Conservation (phyloP, 2,113 vertebrate species). For the Pomatostomus ruficeps region DNA sequence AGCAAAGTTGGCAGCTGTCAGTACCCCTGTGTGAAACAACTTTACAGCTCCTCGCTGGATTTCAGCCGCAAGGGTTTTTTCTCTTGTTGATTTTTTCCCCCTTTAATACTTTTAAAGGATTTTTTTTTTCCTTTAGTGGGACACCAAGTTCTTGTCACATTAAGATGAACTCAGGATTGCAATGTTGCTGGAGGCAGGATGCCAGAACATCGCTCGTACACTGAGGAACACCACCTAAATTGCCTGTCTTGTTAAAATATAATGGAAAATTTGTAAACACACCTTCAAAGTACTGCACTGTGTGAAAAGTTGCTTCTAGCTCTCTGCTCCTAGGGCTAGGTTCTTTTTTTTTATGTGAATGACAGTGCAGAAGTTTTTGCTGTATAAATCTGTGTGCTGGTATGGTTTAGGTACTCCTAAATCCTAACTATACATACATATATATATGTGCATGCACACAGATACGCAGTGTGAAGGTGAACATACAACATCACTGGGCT, state of each 20-base stretch:
- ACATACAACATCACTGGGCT: background rate
- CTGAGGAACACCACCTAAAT: background rate
- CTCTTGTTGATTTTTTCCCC: background rate
- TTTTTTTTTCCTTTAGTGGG: slow-evolving; percentile 7
- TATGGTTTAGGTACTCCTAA: background rate
- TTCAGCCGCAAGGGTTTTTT: background rate
- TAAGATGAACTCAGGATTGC: background rate
- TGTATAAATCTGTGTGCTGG: background rate
- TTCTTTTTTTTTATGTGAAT: background rate
- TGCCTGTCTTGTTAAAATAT: slow-evolving; percentile 5
- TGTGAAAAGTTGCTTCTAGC: background rate
- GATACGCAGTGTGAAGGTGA: background rate
- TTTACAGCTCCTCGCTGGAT: background rate
- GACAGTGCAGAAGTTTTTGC: background rate
- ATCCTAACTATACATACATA: background rate
- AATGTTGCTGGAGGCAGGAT: background rate
- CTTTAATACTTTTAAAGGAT: background rate
- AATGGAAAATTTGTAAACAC: background rate
- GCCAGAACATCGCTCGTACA: background rate
- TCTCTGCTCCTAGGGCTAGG: background rate
- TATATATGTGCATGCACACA: background rate
- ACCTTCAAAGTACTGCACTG: background rate
- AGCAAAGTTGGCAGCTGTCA: slow-evolving; percentile 47
- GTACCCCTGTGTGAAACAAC: background rate
- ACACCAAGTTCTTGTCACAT: slow-evolving; percentile 31